phyloP scores from a whole-genome alignment of 2,888 invertebrate species.

The Congeria kusceri region DNA sequence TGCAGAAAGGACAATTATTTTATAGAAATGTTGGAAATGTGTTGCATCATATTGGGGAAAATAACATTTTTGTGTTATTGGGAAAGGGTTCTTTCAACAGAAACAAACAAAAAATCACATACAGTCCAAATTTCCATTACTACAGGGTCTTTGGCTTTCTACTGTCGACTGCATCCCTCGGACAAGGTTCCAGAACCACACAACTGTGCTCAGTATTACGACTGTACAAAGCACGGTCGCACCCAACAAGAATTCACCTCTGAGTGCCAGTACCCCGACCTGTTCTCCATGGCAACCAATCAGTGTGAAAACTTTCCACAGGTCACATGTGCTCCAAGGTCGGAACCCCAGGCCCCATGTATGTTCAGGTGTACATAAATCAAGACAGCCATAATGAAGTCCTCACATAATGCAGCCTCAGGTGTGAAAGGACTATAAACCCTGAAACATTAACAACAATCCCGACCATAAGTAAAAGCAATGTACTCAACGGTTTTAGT shows the following conservation, averaged over 20 bases:
- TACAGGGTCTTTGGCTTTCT: slow-evolving; percentile 51
- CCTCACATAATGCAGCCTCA: no score
- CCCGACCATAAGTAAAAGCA: no score
- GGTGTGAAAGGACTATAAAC: no score
- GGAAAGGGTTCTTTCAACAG: no score
- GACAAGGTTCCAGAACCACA: slow-evolving; percentile 42
- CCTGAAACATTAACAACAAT: no score
- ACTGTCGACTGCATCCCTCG: slow-evolving; percentile 56
- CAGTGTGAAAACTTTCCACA: slow-evolving; percentile 65
- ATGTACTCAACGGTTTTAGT: no score
- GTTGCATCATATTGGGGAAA: no score
- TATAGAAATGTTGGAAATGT: no score
- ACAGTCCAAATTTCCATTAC: neutral
- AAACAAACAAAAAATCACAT: no score
- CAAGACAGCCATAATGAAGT: no score
- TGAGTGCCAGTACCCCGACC: slow-evolving; percentile 67
- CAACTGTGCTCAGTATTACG: slow-evolving; percentile 68
- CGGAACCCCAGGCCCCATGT: slow-evolving; percentile 70
- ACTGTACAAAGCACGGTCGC: slow-evolving; percentile 56
- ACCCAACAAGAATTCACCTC: slow-evolving; percentile 29
- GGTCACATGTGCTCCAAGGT: slow-evolving; percentile 57
- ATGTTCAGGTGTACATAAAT: slow-evolving; percentile 31
- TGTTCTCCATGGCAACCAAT: slow-evolving; percentile 57
- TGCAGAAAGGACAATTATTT: no score
- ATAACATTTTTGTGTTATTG: no score